Evolutionary conservation across 2,113 vertebrate species (phyloP).

Genomic region (Ochotona princeps): DNA sequence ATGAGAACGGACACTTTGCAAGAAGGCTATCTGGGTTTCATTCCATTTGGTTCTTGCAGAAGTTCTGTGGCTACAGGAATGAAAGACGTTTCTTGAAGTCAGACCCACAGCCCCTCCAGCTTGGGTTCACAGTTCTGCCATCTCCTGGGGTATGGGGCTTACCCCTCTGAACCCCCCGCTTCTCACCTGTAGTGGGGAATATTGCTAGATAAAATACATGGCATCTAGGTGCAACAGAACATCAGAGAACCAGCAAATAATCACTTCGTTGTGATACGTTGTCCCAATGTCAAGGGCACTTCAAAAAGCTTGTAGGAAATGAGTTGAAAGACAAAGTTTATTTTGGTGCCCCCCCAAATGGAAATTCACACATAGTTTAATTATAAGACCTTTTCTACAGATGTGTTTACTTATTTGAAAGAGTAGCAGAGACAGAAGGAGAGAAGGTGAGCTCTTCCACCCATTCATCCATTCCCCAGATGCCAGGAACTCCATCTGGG

Average conservation of each 20-base stretch:
- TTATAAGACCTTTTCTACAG: too few species aligned
- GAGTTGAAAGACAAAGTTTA: too few species aligned
- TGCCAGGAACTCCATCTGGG: too few species aligned
- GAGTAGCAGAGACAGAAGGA: too few species aligned
- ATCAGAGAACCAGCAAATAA: neutral
- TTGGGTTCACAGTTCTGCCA: neutral
- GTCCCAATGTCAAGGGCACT: too few species aligned
- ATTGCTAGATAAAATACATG: neutral
- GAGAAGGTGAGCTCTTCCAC: too few species aligned
- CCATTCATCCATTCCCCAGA: too few species aligned
- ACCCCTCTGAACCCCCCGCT: neutral
- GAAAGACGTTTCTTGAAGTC: neutral
- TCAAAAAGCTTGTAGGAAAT: too few species aligned
- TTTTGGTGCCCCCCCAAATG: too few species aligned
- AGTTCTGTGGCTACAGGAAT: neutral
- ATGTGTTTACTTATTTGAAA: too few species aligned
- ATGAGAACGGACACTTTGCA: neutral
- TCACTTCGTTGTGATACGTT: too few species aligned
- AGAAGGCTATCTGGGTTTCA: neutral
- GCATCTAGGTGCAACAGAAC: neutral
- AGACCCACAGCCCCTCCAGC: neutral
- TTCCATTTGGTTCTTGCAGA: neutral
- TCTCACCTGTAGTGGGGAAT: neutral
- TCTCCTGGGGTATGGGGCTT: neutral
- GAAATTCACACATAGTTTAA: too few species aligned